These are phyloP conservation scores for Clanis bilineata DNA, from an alignment of 2,888 invertebrate species.

Conservation along the genomic window DNA sequence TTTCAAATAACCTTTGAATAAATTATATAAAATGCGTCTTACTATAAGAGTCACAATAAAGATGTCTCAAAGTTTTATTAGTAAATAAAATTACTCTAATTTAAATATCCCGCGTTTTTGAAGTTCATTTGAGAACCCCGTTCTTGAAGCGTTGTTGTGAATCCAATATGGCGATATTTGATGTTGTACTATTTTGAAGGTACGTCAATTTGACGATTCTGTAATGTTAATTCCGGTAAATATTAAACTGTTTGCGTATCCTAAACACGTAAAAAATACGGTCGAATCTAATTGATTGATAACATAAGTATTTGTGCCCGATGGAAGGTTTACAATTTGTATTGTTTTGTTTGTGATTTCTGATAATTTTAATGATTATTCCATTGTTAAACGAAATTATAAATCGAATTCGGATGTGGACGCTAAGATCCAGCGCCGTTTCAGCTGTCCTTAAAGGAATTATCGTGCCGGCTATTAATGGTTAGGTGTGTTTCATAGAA, in stretches of 20 bases:
- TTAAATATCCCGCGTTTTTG: constrained; percentile 61
- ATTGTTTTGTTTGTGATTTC: constrained; percentile 82
- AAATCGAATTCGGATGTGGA: constrained; percentile 44
- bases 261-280: constrained; percentile 41
- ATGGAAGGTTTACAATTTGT: constrained; percentile 69
- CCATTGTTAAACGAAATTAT: constrained; percentile 60
- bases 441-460: constrained; percentile 30
- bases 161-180: constrained; percentile 86
- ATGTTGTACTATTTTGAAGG: constrained; percentile 82
- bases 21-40: no score
- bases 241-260: constrained; percentile 57
- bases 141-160: constrained; percentile 86
- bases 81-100: constrained; percentile 28
- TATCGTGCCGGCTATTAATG: constrained; percentile 25
- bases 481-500: constrained; percentile 48
- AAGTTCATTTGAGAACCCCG: constrained; percentile 74
- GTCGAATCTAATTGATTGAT: constrained; percentile 41
- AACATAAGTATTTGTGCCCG: constrained; percentile 49
- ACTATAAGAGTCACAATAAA: no score
- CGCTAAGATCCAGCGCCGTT: constrained; percentile 33
- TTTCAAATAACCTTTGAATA: no score
- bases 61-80: no score
- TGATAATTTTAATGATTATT: constrained; percentile 70
- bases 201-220: constrained; percentile 82
- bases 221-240: constrained; percentile 75